A percentile compares a stretch with the other conserved stretches of the same genome.
Evolutionary conservation across 2,113 vertebrate genomes (phyloP).

Genomic region (Eulemur rufifrons): DNA sequence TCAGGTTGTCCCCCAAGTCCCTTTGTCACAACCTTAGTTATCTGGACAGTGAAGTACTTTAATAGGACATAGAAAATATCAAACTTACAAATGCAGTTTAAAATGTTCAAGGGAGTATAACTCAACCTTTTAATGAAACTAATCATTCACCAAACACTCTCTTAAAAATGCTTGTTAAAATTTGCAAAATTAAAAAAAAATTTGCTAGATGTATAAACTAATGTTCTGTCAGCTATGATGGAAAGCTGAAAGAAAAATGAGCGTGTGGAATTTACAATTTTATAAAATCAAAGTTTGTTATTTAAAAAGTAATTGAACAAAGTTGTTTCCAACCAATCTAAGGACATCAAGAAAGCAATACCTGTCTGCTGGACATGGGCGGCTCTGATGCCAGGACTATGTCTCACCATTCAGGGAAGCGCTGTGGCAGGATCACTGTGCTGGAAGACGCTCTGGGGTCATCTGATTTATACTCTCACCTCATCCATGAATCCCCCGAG

Average conservation of each 20-base stretch:
- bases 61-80: neutral
- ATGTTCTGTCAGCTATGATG: neutral
- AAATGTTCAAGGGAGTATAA: neutral
- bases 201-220: neutral
- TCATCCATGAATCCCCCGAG: rapidly evolving
- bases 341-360: neutral
- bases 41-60: neutral
- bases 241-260: neutral
- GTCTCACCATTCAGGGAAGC: neutral
- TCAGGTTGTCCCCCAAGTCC: neutral
- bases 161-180: neutral
- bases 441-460: too few relatives aligned
- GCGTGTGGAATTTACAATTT: neutral
- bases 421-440: neutral
- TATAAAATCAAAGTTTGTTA: neutral
- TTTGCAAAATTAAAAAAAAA: neutral
- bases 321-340: neutral
- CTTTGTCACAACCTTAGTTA: neutral
- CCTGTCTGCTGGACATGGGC: rapidly evolving
- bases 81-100: neutral
- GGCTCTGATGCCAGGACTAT: neutral
- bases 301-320: neutral
- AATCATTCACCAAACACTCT: neutral
- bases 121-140: neutral
- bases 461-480: neutral